Base-by-base conservation (phyloP, 2,888 invertebrate genomes). In the Epirrhoe tristata region DNA sequence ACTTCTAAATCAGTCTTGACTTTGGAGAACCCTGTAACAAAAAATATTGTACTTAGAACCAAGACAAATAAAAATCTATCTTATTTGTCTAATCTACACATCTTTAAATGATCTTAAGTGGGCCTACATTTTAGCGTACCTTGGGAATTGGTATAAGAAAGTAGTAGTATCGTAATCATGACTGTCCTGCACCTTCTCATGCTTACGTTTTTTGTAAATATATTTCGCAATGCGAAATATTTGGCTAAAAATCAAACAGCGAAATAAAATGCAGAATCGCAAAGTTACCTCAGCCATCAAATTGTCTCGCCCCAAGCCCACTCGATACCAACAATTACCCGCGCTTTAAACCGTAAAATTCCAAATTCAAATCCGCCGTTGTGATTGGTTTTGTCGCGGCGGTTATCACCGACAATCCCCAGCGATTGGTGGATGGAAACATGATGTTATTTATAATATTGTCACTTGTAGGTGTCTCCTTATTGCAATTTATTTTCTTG, bases 371-470 rank as follows among this genome's bases (percentile, higher is more conserved):
- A 86, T 83, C 74, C 81, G 64, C 67, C 65, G 66, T 74, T 80
- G 76, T 79, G 76, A 90, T 90, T 90, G 90, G 90, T 69, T 69
- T 80, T 39, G 65, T 69, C 67, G 71, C 59, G 70, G 70, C 73
- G 74, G 72, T 79, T 77, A 73, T 74, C 72, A 63, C 66, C 70
- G 66, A 73, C 72, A 66, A 77, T 72, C 75, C 64, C 71, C 71
- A 73, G 81, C 84, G 77, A 91, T 92, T 91, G 91, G 93, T 77
- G 70, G 83, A 78, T 82, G 81, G 84, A 84, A 87, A 87, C 80
- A 78, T 87, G 89, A 92, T 91, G 85, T 89, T 90, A 91, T 90
- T 90, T 89, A 90, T 91, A 81, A 92, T 90, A 92, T 90, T 91
- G 86, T 89, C 89, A 89, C 86, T 87, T 85, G 84, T 81, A 31